Base-by-base conservation (phyloP, 2,888 invertebrate species). In the Julus scanicus region DNA sequence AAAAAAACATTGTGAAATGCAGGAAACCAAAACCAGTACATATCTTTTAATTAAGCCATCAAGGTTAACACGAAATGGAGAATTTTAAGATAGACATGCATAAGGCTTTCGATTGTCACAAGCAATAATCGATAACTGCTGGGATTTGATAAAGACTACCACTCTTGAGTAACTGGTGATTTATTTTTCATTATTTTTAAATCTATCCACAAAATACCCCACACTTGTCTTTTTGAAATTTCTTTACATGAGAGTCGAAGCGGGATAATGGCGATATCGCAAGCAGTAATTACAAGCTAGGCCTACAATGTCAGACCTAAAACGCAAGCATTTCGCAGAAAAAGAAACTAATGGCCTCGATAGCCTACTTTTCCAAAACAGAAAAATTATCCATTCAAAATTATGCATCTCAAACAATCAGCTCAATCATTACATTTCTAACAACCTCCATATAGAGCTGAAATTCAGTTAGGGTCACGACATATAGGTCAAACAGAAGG, bases 1-100 rank as follows among this genome's bases (percentile, higher is more conserved):
- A 87, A 6, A 87, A 87, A 40, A 53, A 87, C 57, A 86, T 53
- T 53, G 53, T 53, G 53, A 53, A 53, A 53, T 53, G 9, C 17
- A 53, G 53, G 53, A 53, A 53, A 53, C 13, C 53, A 53, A 53
- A 53, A 53, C 53, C 6, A 49, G 49, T 11, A 13, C 49, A 49
- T 49, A 29, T 49, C 49, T 49, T 49, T 49, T 6, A 13, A 49
- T 29, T 29, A 29, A 49, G 13, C 17, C 53, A 53, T 53, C 15
- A 53, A 53, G 53, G 53, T 53, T 9, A 53, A 9, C 53, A 11
- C 13, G 49, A 49, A 49, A 49, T 49, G 1, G 13, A 6, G 49
- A 49, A 1, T 49, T 29, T 29, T 29, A 1, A 29, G 29, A 29
- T 29, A 29, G 29, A 29, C 1, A 29, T 29, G 29, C 29, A 29